Evolutionary conservation across 2,797 vertebrate species (phyloP).

Genomic region (Trichosurus vulpecula): DNA sequence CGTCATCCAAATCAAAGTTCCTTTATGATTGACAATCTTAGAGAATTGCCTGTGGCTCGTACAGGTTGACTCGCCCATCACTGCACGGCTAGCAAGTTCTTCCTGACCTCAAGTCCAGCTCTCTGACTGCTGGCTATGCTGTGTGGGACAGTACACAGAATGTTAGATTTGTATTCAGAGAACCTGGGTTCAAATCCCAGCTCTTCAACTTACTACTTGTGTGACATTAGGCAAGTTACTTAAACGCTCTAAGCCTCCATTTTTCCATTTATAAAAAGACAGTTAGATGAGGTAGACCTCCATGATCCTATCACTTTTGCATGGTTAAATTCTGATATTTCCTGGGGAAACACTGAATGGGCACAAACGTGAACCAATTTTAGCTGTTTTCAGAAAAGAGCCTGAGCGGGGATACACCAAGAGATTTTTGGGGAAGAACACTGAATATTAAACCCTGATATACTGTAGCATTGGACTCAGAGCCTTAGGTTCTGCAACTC

Average conservation of each 20-base stretch:
- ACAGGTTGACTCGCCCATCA: not conserved
- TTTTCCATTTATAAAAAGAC: not conserved
- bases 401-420: not conserved
- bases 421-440: not conserved
- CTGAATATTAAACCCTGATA: not conserved
- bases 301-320: not conserved
- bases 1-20: not conserved
- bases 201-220: not conserved
- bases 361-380: not conserved
- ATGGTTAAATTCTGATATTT: not conserved
- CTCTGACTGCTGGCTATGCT: not conserved
- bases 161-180: not conserved
- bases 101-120: not conserved
- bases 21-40: not conserved
- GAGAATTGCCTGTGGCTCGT: not conserved
- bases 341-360: not conserved
- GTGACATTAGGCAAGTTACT: not conserved
- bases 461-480: not conserved
- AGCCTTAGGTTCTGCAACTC: not conserved
- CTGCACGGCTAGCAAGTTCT: not conserved
- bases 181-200: not conserved
- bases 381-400: not conserved
- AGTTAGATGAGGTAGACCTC: not conserved
- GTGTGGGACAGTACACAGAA: not conserved
- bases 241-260: not conserved